Conservation (phyloP, 2,113 vertebrate species). For the Hyperopisus bebe region DNA sequence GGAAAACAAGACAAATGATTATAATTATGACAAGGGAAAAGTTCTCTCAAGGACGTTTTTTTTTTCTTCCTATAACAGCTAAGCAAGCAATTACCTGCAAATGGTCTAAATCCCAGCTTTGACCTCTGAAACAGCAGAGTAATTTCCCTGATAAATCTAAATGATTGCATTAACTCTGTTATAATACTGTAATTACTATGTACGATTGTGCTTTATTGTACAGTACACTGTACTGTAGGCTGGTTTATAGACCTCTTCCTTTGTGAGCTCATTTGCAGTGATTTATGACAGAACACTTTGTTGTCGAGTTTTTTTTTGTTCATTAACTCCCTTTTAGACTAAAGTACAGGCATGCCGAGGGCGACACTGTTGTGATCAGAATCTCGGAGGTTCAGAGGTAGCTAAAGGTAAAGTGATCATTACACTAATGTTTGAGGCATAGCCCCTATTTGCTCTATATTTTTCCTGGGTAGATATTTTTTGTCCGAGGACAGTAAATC, state of each 20-base stretch:
- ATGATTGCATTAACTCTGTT: slow-evolving; percentile 45
- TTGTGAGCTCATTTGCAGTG: slow-evolving; percentile 28
- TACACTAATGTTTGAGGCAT: neutral
- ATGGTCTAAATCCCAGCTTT: slow-evolving; percentile 39
- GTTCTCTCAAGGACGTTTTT: slow-evolving; percentile 40
- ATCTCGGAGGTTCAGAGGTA: slow-evolving; percentile 37
- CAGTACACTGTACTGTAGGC: slow-evolving; percentile 45
- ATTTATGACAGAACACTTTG: slow-evolving; percentile 35
- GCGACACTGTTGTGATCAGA: slow-evolving; percentile 33
- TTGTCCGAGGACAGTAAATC: slow-evolving; percentile 36
- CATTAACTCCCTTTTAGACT: neutral
- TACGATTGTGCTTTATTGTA: slow-evolving; percentile 61
- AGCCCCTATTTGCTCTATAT: slow-evolving; percentile 23
- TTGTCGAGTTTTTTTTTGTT: neutral
- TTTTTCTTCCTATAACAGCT: slow-evolving; percentile 40
- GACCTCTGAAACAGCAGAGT: slow-evolving; percentile 38
- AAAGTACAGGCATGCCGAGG: neutral
- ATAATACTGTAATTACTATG: slow-evolving; percentile 58
- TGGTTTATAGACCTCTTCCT: slow-evolving; percentile 39
- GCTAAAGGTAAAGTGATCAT: neutral
- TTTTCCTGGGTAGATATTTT: slow-evolving; percentile 24
- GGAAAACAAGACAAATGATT: slow-evolving; percentile 55
- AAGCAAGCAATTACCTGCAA: slow-evolving; percentile 38
- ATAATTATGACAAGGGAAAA: slow-evolving; percentile 42
- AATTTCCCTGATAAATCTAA: slow-evolving; percentile 50